Conservation (phyloP, 2,797 vertebrate genomes). For the Phaenicophaeus curvirostris region DNA sequence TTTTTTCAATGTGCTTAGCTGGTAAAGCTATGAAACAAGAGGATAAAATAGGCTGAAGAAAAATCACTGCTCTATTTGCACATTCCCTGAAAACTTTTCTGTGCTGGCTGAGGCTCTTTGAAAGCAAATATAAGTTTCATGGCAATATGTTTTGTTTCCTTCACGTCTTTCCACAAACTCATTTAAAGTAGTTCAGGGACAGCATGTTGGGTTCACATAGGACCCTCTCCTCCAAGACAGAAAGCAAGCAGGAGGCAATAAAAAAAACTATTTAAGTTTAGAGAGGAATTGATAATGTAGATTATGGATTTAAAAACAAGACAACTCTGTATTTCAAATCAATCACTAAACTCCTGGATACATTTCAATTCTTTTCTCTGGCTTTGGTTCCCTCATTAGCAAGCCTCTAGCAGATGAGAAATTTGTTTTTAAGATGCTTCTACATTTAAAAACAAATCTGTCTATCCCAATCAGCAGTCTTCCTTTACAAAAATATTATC, state of each 20-base stretch:
- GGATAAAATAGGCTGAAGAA: not conserved
- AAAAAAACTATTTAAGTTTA: not conserved
- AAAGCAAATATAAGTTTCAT: not conserved
- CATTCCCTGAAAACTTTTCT: not conserved
- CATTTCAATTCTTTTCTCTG: not conserved
- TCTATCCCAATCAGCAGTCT: not conserved
- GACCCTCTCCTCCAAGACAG: not conserved
- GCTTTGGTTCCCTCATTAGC: slow-evolving; percentile 23
- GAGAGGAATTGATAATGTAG: not conserved
- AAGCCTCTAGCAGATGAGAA: not conserved
- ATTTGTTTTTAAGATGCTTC: not conserved
- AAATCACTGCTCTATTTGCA: not conserved
- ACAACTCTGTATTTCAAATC: slow-evolving; percentile 18
- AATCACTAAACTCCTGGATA: not conserved
- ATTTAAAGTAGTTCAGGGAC: not conserved
- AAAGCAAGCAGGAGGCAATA: not conserved
- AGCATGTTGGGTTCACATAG: not conserved
- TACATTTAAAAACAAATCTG: slow-evolving; percentile 19
- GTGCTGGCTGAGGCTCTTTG: not conserved
- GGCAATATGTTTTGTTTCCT: not conserved
- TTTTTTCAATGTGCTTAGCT: not conserved
- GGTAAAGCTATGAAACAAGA: not conserved
- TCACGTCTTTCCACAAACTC: not conserved
- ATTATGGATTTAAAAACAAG: not conserved
- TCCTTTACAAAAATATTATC: not conserved